Evolutionary conservation across 1,140 invertebrate genomes (phyloP).

Genomic region (Neomicropteryx cornuta): DNA sequence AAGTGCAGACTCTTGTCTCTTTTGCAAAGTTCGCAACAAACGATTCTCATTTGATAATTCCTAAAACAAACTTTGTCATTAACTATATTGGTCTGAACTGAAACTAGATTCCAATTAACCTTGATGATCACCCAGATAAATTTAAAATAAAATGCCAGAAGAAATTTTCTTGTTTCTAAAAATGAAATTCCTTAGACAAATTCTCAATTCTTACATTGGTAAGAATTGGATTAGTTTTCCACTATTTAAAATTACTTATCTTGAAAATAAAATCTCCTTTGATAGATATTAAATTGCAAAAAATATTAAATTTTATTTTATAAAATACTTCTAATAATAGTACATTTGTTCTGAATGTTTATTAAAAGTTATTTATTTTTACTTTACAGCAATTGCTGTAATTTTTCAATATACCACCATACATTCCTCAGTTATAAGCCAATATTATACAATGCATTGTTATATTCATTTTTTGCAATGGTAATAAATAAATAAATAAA

Average conservation of each 20-base stretch:
- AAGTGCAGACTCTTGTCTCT: slow-evolving; percentile 62
- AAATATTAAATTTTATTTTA: slow-evolving; percentile 7
- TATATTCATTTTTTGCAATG: background rate
- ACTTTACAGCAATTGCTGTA: too few relatives aligned
- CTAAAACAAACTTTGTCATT: slow-evolving; percentile 37
- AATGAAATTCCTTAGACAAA: too few relatives aligned
- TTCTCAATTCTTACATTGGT: too few relatives aligned
- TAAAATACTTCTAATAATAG: slow-evolving; percentile 1
- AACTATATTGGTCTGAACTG: too few relatives aligned
- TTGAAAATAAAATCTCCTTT: slow-evolving; percentile 2
- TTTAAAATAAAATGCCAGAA: too few relatives aligned
- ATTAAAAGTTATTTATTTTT: too few relatives aligned
- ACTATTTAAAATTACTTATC: slow-evolving; percentile 1
- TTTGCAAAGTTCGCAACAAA: slow-evolving; percentile 58
- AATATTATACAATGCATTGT: too few relatives aligned
- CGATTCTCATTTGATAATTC: slow-evolving; percentile 65
- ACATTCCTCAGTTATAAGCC: too few relatives aligned
- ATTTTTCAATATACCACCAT: too few relatives aligned
- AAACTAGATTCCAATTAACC: too few relatives aligned
- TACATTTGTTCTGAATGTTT: background rate
- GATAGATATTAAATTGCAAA: slow-evolving; percentile 8
- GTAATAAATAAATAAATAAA: slow-evolving; percentile 4
- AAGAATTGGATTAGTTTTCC: background rate
- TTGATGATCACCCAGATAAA: too few relatives aligned
- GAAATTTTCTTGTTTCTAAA: too few relatives aligned